Evolutionary conservation across 2,113 vertebrate genomes (phyloP).

Genomic region (Atractosteus spatula): DNA sequence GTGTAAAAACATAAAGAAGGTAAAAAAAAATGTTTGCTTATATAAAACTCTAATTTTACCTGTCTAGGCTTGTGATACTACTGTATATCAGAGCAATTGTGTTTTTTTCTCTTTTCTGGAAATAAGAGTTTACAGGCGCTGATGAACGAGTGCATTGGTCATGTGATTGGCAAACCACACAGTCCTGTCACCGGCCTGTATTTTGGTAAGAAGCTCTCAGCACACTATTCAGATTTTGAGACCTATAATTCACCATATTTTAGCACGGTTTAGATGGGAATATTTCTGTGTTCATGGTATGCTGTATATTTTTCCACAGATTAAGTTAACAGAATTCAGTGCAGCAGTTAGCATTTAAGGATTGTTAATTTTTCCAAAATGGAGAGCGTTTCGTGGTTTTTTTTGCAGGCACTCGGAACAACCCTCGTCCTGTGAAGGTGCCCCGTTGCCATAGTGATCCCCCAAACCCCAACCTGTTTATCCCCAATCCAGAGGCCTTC

Average conservation of each 20-base stretch:
- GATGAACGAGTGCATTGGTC: slow-evolving; percentile 98
- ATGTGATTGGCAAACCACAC: slow-evolving; percentile 98
- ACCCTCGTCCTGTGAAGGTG: slow-evolving; percentile 92
- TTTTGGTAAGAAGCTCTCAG: slow-evolving; percentile 72
- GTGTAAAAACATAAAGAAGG: no score
- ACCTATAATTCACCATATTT: background rate
- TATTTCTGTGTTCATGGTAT: no score
- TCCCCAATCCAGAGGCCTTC: slow-evolving; percentile 86
- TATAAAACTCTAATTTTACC: no score
- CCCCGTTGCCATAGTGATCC: slow-evolving; percentile 96
- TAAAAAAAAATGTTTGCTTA: no score
- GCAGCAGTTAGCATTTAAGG: no score
- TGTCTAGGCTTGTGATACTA: no score
- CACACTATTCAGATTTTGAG: background rate
- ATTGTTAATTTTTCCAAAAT: no score
- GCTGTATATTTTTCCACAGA: no score
- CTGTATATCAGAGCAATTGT: background rate
- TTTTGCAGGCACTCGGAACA: slow-evolving; percentile 82
- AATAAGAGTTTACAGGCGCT: slow-evolving; percentile 89
- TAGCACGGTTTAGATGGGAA: no score
- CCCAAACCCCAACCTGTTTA: slow-evolving; percentile 92
- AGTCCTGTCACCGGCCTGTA: slow-evolving; percentile 95
- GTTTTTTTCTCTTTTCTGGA: slow-evolving; percentile 6
- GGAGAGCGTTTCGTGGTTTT: background rate
- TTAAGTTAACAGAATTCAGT: no score